Base-by-base conservation (phyloP, 1,140 invertebrate genomes). In the Dendroctonus ponderosae region DNA sequence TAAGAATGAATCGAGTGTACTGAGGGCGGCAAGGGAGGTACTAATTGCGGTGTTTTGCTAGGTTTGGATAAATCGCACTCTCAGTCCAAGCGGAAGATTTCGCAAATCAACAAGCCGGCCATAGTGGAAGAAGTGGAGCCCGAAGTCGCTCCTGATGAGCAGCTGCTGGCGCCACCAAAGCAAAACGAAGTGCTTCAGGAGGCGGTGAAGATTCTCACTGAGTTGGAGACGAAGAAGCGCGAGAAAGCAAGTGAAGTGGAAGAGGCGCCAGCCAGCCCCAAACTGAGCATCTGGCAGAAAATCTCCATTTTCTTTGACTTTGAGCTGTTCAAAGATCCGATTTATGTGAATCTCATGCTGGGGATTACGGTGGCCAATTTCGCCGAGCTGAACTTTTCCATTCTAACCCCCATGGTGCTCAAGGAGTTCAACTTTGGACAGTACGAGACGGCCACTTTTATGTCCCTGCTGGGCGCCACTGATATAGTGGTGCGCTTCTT, bases 351-450 rank as follows among this genome's bases (percentile, higher is more conserved):
- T 73, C 83, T 89, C 44, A 83, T 88, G 78, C 66, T 87, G n/a
- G 87, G 87, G 0, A 77, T 89, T 61, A 86, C 86, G 0, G 74
- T 89, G 2, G 87, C 87, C 0, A 83, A 86, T 9, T 87, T 86
- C 71, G 85, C 85, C 0, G 88, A 90, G 73, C 81, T 87, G 3
- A 89, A 88, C 72, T 89, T 89, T 71, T 84, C 86, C 3, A 75
- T 86, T 5, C 67, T 89, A 8, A 83, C 85, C 3, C 86, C 88
- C 14, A 86, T 88, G 39, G 87, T 90, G 41, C 74, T 89, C 3
- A 80, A 80, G 11, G 87, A 88, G 42, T 79, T 82, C 57, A 57
- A 82, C 11, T 86, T 86, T 62, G 76, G 79, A 8, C 85, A 81
- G 1, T 67, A 77, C 2, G 69, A 86, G 63, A 86, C 85, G 60